Percentiles rank a stretch among this genome's conserved stretches.
These are phyloP conservation scores for Rafetus swinhoei DNA, from an alignment of 2,113 vertebrate genomes.

Conservation along the genomic window DNA sequence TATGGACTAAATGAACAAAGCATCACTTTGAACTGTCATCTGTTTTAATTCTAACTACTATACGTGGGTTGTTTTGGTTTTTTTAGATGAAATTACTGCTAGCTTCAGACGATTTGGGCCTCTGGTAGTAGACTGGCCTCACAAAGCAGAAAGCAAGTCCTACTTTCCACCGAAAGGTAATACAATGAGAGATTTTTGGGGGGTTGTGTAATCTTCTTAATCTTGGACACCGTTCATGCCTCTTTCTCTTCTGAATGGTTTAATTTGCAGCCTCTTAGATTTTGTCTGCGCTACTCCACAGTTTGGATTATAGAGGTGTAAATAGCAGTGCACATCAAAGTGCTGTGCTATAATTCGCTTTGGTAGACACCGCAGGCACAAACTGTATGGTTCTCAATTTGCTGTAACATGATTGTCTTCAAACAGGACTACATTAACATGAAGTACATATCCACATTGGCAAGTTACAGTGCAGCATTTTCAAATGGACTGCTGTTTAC, in stretches of 20 bases:
- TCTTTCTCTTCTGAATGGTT: not conserved
- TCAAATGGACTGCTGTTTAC: not conserved
- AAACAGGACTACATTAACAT: not conserved
- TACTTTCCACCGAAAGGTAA: slow-evolving; percentile 99
- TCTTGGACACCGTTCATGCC: not conserved
- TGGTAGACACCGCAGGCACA: not conserved
- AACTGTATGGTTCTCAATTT: not conserved
- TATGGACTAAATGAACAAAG: not conserved
- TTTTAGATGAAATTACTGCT: slow-evolving; percentile 95
- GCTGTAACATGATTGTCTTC: not conserved
- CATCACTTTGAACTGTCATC: not conserved
- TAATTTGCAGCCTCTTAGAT: not conserved
- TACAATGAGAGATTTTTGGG: not conserved
- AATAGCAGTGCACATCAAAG: not conserved
- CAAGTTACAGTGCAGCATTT: not conserved
- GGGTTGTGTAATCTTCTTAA: not conserved
- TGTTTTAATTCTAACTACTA: slow-evolving; percentile 20
- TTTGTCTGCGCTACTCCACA: not conserved
- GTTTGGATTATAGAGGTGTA: not conserved
- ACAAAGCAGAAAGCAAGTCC: slow-evolving; percentile 99
- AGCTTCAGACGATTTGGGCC: slow-evolving; percentile 97
- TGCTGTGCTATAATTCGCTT: not conserved
- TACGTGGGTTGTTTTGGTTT: not conserved
- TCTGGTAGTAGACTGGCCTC: slow-evolving; percentile 98
- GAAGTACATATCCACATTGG: not conserved